Base-by-base conservation (phyloP, 2,113 vertebrate species). In the Chamaea fasciata region DNA sequence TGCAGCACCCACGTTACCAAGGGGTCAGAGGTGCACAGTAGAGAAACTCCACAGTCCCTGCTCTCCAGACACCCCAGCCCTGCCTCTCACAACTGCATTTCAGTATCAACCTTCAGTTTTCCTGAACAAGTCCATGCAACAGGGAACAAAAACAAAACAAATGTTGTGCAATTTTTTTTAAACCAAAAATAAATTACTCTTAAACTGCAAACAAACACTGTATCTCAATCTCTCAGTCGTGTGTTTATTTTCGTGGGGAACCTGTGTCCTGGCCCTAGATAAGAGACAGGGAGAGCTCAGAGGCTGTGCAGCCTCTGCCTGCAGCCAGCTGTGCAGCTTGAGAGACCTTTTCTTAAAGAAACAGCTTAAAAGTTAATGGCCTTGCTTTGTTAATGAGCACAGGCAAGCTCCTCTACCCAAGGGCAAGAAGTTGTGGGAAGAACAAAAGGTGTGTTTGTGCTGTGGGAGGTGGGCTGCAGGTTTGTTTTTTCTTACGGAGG, bases 161-260 rank as follows among this genome's bases (percentile, higher is more conserved):
- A 41, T 89, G 56, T 47, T 92, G 89, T 78, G 77, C 63, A 56
- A 33, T 78, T 64, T 81, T 91, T 96, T 94, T 63, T 16, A 9
- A 83, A 80, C 39, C 17, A 83, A 94, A 96, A 95, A 91, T 92
- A 97, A 95, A 95, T 50, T 0, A 76, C 75, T 88, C 53, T 49
- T 28, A 27, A 92, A 74, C 79, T 77, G 69, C 78, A 76, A 80
- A 88, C 47, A 87, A 92, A 67, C 11, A 16, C 49, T 3, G 5
- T 57, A 24, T 82, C 42, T 90, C 60, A 17, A 6, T 65, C 44
- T 55, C 73, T 83, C 21, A 16, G 63, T 76, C n/a, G 1, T 64
- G 56, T 91, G 92, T 95, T 95, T 95, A 39, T 94, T 95, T 93
- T 90, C 27, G 18, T 74, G 83, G 70, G 59, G 73, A 94, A 81